Evolutionary conservation across 2,113 vertebrate genomes (phyloP), one percentile per base, ranked within the genome.

Genomic region (Datnioides undecimradiatus): DNA sequence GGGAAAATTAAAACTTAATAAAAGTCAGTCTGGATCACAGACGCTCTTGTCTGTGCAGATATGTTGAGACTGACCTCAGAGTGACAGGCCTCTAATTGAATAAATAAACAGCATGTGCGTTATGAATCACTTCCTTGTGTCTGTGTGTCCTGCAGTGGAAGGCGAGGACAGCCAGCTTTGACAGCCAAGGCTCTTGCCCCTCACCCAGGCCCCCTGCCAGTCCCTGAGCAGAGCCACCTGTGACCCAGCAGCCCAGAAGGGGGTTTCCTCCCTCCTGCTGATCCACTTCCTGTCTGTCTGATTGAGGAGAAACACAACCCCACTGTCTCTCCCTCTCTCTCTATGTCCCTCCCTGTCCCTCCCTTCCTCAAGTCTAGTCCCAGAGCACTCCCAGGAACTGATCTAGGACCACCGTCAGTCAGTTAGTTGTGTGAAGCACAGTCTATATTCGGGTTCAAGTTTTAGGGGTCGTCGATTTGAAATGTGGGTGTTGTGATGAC

Each of bases 181-280:
- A 99, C 96, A 99, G 97, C 88, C 97, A 99, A 91, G 96, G 97
- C 33, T 98, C 98, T 40, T 97, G 98, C 84, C 97, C 97, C 10
- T 99, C 97, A 23, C 98, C 98, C 12, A 96, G 97, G 84, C 96
- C 96, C 71, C 96, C 97, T 21, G 93, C 96, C 21, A 97, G 96
- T 5, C 98, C 98, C 0, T 99, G 96, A 99, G 83, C 88, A 77
- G 80, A 90, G 77, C 90, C 91, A 91, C 87, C 91, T 89, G 94
- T 83, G 91, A 92, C 84, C 87, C 82, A 70, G 83, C 76, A 65
- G 85, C 80, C 79, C 84, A 82, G 82, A 86, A 78, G 84, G 83
- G 83, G 88, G 76, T 72, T 82, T 77, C 75, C 71, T 77, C 67
- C 83, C 88, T 78, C 88, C 89, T 73, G 82, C 58, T 80, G 79